phyloP scores from a whole-genome alignment of 2,888 invertebrate species.

The Tethea ocularis region DNA sequence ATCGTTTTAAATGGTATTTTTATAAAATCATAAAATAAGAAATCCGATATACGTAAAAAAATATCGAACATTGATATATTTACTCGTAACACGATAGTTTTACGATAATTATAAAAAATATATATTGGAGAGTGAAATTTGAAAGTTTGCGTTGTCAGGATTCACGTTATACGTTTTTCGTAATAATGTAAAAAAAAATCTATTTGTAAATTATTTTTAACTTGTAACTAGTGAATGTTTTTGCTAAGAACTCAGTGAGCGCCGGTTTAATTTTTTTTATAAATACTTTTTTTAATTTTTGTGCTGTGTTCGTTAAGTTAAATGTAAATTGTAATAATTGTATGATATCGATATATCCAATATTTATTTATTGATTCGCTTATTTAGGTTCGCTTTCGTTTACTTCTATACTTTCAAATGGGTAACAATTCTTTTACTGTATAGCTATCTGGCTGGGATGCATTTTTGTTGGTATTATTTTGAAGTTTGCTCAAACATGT shows the following conservation, averaged over 20 bases:
- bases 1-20: constrained; percentile 76
- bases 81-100: constrained; percentile 77
- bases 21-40: constrained; percentile 81
- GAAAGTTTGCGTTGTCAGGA: constrained; percentile 67
- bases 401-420: constrained; percentile 56
- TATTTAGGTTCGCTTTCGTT: constrained; percentile 70
- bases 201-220: constrained; percentile 79
- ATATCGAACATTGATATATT: constrained; percentile 75
- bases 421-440: constrained; percentile 46
- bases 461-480: constrained; percentile 57
- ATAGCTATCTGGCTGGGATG: constrained; percentile 77
- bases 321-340: constrained; percentile 82
- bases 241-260: constrained; percentile 70
- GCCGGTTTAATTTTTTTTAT: constrained; percentile 66
- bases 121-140: constrained; percentile 55
- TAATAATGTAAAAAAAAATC: constrained; percentile 65
- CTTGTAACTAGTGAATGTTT: constrained; percentile 76
- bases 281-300: constrained; percentile 65
- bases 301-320: constrained; percentile 83
- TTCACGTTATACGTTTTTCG: constrained; percentile 79
- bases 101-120: constrained; percentile 63
- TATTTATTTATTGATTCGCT: constrained; percentile 82
- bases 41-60: constrained; percentile 79
- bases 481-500: constrained; percentile 75
- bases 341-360: constrained; percentile 80